Conservation (phyloP, 2,888 invertebrate species). For the Thyatira batis region DNA sequence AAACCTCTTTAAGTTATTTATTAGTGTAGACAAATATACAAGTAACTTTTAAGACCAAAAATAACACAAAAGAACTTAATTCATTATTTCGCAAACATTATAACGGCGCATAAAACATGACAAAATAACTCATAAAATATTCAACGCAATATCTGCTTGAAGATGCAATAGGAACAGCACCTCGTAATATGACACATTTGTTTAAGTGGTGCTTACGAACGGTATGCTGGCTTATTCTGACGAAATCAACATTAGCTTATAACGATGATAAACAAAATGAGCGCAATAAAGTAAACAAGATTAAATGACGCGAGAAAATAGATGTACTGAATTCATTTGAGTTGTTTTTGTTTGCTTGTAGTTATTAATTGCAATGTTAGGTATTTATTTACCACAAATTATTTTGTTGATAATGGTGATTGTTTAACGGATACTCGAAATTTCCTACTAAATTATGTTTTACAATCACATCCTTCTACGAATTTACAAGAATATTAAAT, state of each 20-base stretch:
- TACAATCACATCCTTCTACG: too few species aligned
- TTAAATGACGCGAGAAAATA: background rate
- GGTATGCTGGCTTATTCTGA: conserved; percentile 25
- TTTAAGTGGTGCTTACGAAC: conserved; percentile 46
- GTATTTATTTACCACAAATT: too few species aligned
- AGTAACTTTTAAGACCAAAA: conserved; percentile 36
- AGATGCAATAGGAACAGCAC: conserved; percentile 36
- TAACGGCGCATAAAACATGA: conserved; percentile 51
- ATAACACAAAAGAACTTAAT: conserved; percentile 38
- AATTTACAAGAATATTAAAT: too few species aligned
- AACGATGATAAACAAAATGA: conserved; percentile 10
- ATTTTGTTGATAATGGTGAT: too few species aligned
- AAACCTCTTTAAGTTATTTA: too few species aligned
- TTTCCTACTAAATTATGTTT: too few species aligned
- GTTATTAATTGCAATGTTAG: too few species aligned
- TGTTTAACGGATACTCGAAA: too few species aligned
- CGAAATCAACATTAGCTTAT: conserved; percentile 22
- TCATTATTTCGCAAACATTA: conserved; percentile 41
- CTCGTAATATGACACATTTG: conserved; percentile 44
- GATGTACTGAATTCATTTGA: background rate
- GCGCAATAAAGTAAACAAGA: conserved; percentile 4
- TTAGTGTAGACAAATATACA: too few species aligned
- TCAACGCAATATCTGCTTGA: conserved; percentile 37
- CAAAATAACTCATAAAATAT: conserved; percentile 48
- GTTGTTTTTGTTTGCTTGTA: too few species aligned